Evolutionary conservation across 1,140 invertebrate genomes (phyloP), one percentile per base, ranked within the genome.

Genomic region (Papilio dardanus): DNA sequence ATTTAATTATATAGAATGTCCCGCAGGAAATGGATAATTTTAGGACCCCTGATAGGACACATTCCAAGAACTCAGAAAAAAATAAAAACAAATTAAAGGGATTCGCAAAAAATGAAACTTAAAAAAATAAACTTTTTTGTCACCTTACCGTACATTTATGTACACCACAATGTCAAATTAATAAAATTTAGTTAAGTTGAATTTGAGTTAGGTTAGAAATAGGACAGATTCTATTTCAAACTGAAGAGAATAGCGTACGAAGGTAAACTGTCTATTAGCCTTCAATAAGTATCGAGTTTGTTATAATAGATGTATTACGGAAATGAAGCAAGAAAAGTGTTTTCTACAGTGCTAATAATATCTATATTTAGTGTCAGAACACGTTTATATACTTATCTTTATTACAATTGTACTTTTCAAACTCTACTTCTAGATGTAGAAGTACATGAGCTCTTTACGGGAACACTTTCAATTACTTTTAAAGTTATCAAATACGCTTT

Each of bases 271-370:
- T 62, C 2, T 62, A 62, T 28, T 3, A 62, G 54, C 12, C 12
- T 62, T 30, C 21, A 62, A 62, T 62, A 30, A n/a, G n/a, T 54
- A 3, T 6, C 21, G 8, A 54, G 46, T 24, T 42, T 3, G 19
- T 54, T n/a, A 28, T 54, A 54, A 1, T 24, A 10, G 10, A 24
- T 24, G 75, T 67, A 50, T 5, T 37, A 62, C 1, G n/a, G 28
- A 21, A 28, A 30, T 33, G 16, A n/a, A 46, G 68, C 66, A 54
- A 71, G 24, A 40, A 40, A 67, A 14, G 6, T 75, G 30, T 54
- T 24, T 54, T 54, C 46, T 54, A 54, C 6, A 21, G n/a, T 50
- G 19, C 7, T 37, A 37, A 46, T n/a, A 46, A n/a, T 46, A 50
- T 21, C 19, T 12, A 54, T 54, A 24, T 24, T 24, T 24, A 24